phyloP scores from a whole-genome alignment of 2,113 vertebrate genomes.

The Pachycephala philippinensis region DNA sequence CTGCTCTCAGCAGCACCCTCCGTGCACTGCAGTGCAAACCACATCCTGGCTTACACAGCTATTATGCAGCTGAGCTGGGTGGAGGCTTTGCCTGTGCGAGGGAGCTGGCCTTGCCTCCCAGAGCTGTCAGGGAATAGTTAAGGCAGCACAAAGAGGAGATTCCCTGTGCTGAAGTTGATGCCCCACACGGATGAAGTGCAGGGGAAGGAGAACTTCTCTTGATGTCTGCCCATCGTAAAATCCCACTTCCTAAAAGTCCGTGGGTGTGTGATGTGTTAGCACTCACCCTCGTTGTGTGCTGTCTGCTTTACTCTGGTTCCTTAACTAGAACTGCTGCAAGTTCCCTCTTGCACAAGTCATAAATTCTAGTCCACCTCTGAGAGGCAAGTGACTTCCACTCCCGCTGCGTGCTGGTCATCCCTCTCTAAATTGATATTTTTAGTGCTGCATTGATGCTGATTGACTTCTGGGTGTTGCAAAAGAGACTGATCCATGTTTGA shows the following conservation, averaged over 20 bases:
- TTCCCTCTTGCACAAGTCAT: not conserved
- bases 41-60: not conserved
- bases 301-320: not conserved
- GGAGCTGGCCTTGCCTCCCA: not conserved
- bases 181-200: not conserved
- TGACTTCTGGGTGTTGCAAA: not conserved
- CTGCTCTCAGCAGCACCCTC: not conserved
- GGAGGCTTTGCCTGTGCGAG: not conserved
- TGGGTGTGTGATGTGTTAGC: not conserved
- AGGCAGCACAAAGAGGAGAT: not conserved
- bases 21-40: rapidly evolving
- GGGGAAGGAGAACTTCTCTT: not conserved
- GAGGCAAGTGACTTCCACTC: not conserved
- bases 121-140: not conserved
- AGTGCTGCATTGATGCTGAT: not conserved
- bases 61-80: not conserved
- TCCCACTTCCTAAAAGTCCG: not conserved
- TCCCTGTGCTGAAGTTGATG: not conserved
- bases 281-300: not conserved
- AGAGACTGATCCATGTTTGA: not conserved
- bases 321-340: not conserved
- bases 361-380: not conserved
- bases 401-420: not conserved
- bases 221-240: not conserved
- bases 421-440: not conserved